Evolutionary conservation across 1,140 invertebrate species (phyloP), one percentile per base, ranked within the genome.

Genomic region (Protaetia brevitarsis): DNA sequence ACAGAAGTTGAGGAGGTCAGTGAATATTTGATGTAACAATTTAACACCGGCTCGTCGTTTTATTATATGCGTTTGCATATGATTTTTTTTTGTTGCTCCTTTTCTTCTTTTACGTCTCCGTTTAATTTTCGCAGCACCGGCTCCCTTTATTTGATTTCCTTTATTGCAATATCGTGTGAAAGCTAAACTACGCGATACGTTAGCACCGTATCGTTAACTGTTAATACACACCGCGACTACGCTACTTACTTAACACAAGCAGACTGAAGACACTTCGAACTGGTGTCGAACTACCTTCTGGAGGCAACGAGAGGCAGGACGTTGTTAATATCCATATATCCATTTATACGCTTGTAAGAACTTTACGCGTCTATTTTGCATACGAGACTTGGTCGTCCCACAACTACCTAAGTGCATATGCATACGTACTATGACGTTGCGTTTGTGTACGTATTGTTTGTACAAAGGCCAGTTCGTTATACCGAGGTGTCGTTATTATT

Each of bases 1-100:
- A 7, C 29, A 51, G 66, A 67, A 34, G 63, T 67, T 23, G 37
- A 67, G 57, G 66, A 67, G 66, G 66, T 67, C 31, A 67, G 66
- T 66, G 30, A 41, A 28, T 67, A 57, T 56, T 67, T 67, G 21
- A 67, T 56, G 61, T 31, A 65, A 57, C 63, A 19, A 56, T 65
- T 65, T 57, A 63, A 63, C 36, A 61, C 59, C 59, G 6, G 16
- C 27, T n/a, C 26, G 57, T 59, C 29, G 26, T 59, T n/a, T 59
- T 29, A 31, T 27, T 29, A 27, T 59, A 51, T 51, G 13, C 19
- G 16, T 16, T 10, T 37, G 10, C 10, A 23, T 51, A 51, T 23
- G 19, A 16, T 5, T 51, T 51, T 37, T 37, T 13, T 16, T 37
- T 51, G 21, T 23, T 51, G 21, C 21, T 51, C 41, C 8, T 34